These are phyloP conservation scores for Gyrodactylus salaris DNA, from an alignment of 1,140 invertebrate species.

Conservation along the genomic window DNA sequence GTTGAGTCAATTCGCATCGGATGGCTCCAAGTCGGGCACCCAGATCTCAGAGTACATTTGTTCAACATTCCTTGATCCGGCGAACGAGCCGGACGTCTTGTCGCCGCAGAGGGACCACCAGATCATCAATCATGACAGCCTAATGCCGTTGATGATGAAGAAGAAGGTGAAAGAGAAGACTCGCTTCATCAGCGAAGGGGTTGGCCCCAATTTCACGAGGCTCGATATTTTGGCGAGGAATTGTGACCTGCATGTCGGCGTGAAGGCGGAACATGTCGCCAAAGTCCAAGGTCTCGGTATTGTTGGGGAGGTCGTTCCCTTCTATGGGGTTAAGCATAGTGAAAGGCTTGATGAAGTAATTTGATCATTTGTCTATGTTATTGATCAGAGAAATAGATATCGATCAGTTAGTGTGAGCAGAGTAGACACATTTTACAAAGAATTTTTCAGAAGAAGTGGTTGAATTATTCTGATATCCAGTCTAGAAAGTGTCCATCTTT, in stretches of 20 bases:
- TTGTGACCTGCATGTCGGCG: neutral
- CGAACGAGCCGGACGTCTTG: neutral
- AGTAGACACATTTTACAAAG: no score
- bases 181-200: neutral
- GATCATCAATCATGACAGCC: neutral
- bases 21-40: constrained; percentile 87
- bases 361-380: neutral
- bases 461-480: no score
- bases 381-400: no score
- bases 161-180: neutral
- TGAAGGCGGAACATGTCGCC: neutral
- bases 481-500: no score
- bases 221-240: neutral
- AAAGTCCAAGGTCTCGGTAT: neutral
- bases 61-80: constrained; percentile 65
- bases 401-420: no score
- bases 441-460: no score
- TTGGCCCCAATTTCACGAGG: neutral
- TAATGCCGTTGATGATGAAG: neutral
- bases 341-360: neutral
- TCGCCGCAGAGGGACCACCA: neutral
- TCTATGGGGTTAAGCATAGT: neutral
- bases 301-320: neutral
- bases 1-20: constrained; percentile 67
- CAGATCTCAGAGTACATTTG: constrained; percentile 97